Conservation (phyloP, 2,113 vertebrate genomes). For the Apus apus region DNA sequence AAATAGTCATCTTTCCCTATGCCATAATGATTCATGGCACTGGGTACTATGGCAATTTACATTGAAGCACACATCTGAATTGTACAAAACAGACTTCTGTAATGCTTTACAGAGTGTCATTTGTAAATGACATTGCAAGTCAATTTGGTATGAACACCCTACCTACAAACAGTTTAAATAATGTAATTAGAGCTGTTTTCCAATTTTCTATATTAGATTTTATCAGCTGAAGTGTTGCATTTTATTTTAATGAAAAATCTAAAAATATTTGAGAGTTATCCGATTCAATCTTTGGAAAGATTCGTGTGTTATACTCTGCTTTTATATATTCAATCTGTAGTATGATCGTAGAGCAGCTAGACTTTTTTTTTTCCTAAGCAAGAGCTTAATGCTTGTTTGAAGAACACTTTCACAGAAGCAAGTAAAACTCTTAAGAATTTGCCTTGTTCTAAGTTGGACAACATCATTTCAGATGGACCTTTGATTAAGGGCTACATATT, state of each 20-base stretch:
- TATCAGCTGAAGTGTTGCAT: background rate
- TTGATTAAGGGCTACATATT: background rate
- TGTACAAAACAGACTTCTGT: background rate
- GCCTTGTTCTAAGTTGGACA: background rate
- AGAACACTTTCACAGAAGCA: background rate
- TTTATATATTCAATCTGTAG: background rate
- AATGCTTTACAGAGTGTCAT: background rate
- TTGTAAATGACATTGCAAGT: background rate
- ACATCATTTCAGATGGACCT: background rate
- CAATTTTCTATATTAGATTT: background rate
- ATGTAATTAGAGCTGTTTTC: background rate
- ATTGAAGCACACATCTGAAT: background rate
- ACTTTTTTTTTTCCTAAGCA: background rate
- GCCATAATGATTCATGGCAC: background rate
- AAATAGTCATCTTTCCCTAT: background rate
- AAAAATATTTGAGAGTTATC: background rate
- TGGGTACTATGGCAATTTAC: background rate
- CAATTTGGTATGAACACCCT: background rate
- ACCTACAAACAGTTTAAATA: background rate
- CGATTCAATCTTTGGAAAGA: background rate
- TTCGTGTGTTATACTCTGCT: background rate
- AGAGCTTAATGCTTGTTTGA: background rate
- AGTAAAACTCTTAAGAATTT: background rate
- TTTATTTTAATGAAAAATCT: background rate
- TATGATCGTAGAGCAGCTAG: background rate